Evolutionary conservation across 2,113 vertebrate genomes (phyloP), one percentile per base, ranked within the genome.

Genomic region (Mustela nigripes): DNA sequence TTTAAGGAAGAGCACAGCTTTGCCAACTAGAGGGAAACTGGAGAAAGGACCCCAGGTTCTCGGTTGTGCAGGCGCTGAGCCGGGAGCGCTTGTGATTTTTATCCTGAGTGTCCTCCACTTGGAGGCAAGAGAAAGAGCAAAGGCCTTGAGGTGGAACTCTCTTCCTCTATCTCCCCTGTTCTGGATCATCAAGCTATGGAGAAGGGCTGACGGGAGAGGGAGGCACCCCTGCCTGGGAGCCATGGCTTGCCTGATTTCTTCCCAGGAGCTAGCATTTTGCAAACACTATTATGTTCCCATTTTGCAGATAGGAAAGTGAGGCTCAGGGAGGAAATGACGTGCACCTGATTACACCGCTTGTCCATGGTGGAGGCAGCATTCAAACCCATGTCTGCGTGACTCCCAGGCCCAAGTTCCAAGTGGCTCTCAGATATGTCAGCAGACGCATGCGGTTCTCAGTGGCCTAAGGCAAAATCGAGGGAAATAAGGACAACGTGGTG

Each of bases 381-480:
- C 1, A 7, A 85, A 85, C 45, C 56, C 65, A 33, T 7, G 15
- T n/a, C 22, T 53, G 2, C 26, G 31, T 69, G 81, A 63, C n/a
- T 39, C 60, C 62, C 28, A 33, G 74, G 45, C 45, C 45, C 36
- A 11, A 19, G 31, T 19, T 96, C 69, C 22, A 65, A 15, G 42
- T 16, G 78, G 31, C 33, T 69, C 92, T 93, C 56, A 21, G 39
- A n/a, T 3, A 6, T 4, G 0, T 69, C 67, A 92, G 83, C 92
- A 94, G 83, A 88, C 82, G 45, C 7, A 0, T 31, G 26, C 8
- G 26, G 65, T 88, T 92, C 90, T 88, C 80, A 56, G 74, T 91
- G 90, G 65, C 96, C 95, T 97, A 39, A 88, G 83, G 92, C 88
- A 88, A 94, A 92, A 88, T 53, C 0, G 4, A 96, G 60, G 83